A percentile compares a stretch with the other conserved stretches of the same genome.
Evolutionary conservation across 37 sponge, comb jelly and placozoan genomes (phyloP).

Genomic region (Aplysina aerophoba): DNA sequence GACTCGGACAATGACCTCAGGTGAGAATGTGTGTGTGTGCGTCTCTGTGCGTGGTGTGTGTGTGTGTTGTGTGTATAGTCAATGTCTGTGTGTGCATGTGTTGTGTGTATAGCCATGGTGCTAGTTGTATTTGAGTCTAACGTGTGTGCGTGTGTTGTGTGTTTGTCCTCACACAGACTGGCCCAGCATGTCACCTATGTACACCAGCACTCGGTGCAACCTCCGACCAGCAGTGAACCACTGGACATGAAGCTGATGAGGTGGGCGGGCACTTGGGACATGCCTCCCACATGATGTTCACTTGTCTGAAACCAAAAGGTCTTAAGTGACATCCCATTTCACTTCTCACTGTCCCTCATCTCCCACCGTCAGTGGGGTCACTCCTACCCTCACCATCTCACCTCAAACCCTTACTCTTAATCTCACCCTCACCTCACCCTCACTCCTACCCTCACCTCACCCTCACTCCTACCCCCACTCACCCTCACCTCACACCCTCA

Average conservation of each 20-base stretch:
- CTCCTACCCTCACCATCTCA: too few relatives aligned
- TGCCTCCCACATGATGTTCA: background rate
- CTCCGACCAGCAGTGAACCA: slow-evolving; percentile 72
- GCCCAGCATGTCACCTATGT: slow-evolving; percentile 98
- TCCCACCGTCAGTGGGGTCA: background rate
- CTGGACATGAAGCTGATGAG: slow-evolving; percentile 83
- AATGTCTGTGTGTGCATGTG: background rate
- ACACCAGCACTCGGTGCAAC: slow-evolving; percentile 90
- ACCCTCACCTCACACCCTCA: too few relatives aligned
- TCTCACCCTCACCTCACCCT: too few relatives aligned
- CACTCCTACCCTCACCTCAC: too few relatives aligned
- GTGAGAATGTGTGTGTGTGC: background rate
- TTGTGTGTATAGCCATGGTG: slow-evolving; percentile 1
- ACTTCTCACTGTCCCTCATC: background rate
- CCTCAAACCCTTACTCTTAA: too few relatives aligned
- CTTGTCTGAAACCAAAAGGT: background rate
- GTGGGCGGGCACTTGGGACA: slow-evolving; percentile 30
- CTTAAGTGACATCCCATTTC: background rate
- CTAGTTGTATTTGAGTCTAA: background rate
- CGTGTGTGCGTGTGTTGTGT: background rate
- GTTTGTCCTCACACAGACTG: slow-evolving; percentile 44
- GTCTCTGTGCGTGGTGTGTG: background rate
- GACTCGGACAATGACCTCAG: slow-evolving; percentile 95
- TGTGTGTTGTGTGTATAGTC: background rate
- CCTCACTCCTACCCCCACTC: background rate